A percentile compares a stretch with the other conserved stretches of the same genome.
These are phyloP conservation scores for Tenthredo mesomela DNA, from an alignment of 2,888 invertebrate species.

Conservation along the genomic window DNA sequence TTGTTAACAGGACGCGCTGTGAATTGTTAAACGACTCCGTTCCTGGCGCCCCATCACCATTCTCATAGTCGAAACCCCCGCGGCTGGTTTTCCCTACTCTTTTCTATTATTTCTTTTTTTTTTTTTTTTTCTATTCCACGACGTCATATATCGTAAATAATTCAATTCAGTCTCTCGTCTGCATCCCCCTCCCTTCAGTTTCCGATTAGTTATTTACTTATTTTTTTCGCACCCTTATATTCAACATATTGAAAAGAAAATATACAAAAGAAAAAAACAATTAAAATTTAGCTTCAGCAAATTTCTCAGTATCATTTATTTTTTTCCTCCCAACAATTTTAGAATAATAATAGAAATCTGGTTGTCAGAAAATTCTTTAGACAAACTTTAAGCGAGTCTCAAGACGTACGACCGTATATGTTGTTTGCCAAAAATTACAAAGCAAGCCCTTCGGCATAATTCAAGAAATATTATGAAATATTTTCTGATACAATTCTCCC, in stretches of 20 bases:
- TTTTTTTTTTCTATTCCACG: background rate
- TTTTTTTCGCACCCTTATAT: background rate
- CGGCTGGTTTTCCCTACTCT: background rate
- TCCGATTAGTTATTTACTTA: background rate
- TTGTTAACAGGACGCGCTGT: constrained; percentile 75
- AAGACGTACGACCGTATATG: background rate
- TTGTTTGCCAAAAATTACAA: background rate
- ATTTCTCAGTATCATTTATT: background rate
- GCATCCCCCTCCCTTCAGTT: background rate
- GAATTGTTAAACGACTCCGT: constrained; percentile 74
- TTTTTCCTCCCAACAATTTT: background rate
- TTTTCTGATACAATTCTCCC: background rate
- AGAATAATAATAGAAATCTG: background rate
- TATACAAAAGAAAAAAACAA: no score
- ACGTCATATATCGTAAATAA: background rate
- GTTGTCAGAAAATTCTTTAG: background rate
- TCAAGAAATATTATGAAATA: constrained; percentile 4
- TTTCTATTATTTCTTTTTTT: background rate
- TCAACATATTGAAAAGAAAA: background rate
- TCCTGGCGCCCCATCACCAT: constrained; percentile 53
- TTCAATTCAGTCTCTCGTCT: background rate
- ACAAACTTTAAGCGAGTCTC: background rate
- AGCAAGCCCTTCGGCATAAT: constrained; percentile 18
- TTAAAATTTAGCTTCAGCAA: background rate
- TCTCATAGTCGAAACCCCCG: background rate